Conservation (phyloP, 2,113 vertebrate genomes). For the Sigmodon hispidus region DNA sequence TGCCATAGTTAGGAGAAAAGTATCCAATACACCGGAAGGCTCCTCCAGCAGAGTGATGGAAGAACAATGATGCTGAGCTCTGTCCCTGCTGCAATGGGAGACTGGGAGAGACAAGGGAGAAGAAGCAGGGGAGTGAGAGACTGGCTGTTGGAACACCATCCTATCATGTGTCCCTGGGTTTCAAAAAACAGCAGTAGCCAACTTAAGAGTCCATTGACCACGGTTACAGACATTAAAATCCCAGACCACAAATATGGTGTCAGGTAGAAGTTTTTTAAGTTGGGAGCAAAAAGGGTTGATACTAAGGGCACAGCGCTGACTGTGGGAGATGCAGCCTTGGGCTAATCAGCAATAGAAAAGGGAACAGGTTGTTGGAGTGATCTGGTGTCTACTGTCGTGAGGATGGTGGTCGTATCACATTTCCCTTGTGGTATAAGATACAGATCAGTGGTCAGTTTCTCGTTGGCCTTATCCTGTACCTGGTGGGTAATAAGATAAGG, state of each 20-base stretch:
- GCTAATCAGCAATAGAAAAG: not conserved
- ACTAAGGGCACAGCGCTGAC: fast-evolving
- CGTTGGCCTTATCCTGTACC: not conserved
- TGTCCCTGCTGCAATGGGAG: not conserved
- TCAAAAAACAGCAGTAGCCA: not conserved
- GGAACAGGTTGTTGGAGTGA: not conserved
- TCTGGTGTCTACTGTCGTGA: not conserved
- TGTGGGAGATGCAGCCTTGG: too few relatives aligned
- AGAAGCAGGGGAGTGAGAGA: not conserved
- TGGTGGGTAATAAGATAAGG: not conserved
- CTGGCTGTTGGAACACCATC: not conserved
- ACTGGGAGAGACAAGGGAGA: not conserved
- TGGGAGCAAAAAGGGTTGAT: not conserved
- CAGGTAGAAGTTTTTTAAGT: not conserved
- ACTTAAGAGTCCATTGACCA: too few relatives aligned
- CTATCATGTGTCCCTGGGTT: not conserved
- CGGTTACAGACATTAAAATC: not conserved
- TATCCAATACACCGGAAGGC: not conserved
- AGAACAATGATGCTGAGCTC: not conserved
- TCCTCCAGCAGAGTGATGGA: not conserved
- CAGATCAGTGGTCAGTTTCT: not conserved
- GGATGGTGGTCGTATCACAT: too few relatives aligned
- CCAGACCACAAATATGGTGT: not conserved
- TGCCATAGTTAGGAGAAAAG: not conserved
- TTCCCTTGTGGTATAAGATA: not conserved